Evolutionary conservation across 2,797 vertebrate genomes (phyloP), one percentile per base, ranked within the genome.

Genomic region (Microcaecilia unicolor): DNA sequence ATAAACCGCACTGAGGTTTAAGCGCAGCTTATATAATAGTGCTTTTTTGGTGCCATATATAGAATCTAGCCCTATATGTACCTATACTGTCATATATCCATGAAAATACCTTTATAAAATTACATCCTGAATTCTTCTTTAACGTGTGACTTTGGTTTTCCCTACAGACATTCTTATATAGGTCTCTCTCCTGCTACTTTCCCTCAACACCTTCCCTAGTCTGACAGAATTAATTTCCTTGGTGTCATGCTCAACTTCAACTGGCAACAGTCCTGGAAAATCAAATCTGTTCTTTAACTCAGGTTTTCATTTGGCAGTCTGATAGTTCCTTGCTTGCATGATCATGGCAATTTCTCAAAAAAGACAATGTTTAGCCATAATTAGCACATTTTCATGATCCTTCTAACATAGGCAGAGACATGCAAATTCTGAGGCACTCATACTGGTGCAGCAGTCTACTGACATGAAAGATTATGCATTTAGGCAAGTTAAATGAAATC

Each of bases 221-320:
- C 56, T 56, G 58, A 61, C 58, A 61, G 66, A 65, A 64, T 68
- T 60, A 68, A 68, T 72, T 65, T 74, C 58, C 57, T 64, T 58
- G 58, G 38, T 67, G 60, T 66, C 48, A 61, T 37, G 49, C 58
- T 64, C 51, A 9, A 45, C 47, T 64, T 65, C 64, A 41, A 63
- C 57, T 65, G 65, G 61, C 60, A 60, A 48, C 35, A 34, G 58
- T 59, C 57, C 61, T 55, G 37, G 48, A 55, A 64, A 56, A 67
- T 71, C 51, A 69, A 56, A 67, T 70, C 56, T 54, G 58, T 57
- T 61, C 49, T 38, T 0, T 1, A 58, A 48, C 52, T 20, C 41
- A 36, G 41, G 43, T 56, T 52, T 64, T 56, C 56, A 25, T 59
- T 63, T 70, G 54, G 52, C 53, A 60, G 49, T 33, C 27, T 31